phyloP scores from a whole-genome alignment of 1,140 invertebrate genomes.

The Lepeophtheirus salmonis region DNA sequence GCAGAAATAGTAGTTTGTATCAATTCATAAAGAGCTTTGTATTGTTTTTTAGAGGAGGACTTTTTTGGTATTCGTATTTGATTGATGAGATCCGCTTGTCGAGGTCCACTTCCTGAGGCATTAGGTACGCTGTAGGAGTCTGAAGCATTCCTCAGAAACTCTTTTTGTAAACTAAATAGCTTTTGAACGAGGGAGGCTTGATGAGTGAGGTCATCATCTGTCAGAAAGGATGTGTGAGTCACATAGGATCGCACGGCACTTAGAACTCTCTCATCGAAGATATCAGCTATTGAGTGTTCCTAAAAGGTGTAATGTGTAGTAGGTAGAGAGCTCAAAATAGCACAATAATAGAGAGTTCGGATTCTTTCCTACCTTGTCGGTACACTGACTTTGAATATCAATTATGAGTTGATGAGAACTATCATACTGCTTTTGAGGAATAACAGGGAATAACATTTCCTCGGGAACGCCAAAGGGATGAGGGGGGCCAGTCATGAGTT shows the following conservation, averaged over 20 bases:
- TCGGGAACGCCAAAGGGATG: neutral
- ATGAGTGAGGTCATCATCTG: neutral
- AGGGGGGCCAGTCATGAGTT: neutral
- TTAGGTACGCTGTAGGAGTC: neutral
- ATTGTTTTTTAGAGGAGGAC: neutral
- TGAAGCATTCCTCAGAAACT: neutral
- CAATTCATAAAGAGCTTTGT: neutral
- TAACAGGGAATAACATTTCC: neutral
- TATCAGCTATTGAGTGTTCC: too few species aligned
- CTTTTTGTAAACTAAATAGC: neutral
- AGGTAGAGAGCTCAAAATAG: too few species aligned
- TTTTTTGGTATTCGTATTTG: neutral
- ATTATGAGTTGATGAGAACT: too few species aligned
- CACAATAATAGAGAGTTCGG: too few species aligned
- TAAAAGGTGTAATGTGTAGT: too few species aligned
- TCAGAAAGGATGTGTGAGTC: neutral
- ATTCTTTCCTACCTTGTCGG: too few species aligned
- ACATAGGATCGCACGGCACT: neutral
- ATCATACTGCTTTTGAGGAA: neutral
- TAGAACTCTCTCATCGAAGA: neutral
- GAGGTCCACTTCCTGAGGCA: neutral
- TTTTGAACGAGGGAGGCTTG: neutral
- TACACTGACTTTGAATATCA: too few species aligned
- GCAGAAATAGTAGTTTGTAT: neutral
- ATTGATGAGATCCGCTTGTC: neutral